Evolutionary conservation across 2,113 vertebrate species (phyloP), one percentile per base, ranked within the genome.

Genomic region (Takifugu flavidus): DNA sequence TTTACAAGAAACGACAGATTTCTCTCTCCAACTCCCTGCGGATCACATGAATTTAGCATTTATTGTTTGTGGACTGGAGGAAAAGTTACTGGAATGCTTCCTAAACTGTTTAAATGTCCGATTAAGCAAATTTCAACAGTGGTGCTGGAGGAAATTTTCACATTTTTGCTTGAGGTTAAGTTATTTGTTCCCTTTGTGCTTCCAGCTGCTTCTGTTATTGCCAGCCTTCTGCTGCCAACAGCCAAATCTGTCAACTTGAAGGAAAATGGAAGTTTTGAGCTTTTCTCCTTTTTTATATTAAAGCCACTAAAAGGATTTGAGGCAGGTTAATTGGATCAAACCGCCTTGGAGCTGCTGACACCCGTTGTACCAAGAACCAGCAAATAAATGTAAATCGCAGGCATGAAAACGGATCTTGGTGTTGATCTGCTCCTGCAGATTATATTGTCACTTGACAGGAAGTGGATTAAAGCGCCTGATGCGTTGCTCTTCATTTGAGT

Each of bases 341-440:
- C 70, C 73, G 78, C 61, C 78, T 67, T 78, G 56, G 56, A 56
- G 62, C 74, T 64, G 67, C 78, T 57, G 71, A 84, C 85, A 70
- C 59, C 63, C 49, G 65, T 70, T 60, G 56, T 27, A 47, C 20
- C 57, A 27, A 4, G 25, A 14, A 60, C 52, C 59, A 14, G 64
- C 78, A 77, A 86, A 68, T 34, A 61, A 62, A 84, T 86, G 75
- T 70, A 85, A 86, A 83, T 82, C 50, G 28, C 0, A 13, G 55
- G 52, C 72, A 61, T 74, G 58, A 44, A 81, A 79, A 70, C 78
- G 56, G 67, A 59, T 81, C 63, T 57, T 25, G 10, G 67, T 26
- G 42, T 56, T 71, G 74, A 72, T 70, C 56, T 75, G 0, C 43
- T 65, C 57, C 75, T 62, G 20, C 4, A 26, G 59, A 53, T 59